Conservation (phyloP, 2,888 invertebrate genomes). For the Oxyscelio sp. region DNA sequence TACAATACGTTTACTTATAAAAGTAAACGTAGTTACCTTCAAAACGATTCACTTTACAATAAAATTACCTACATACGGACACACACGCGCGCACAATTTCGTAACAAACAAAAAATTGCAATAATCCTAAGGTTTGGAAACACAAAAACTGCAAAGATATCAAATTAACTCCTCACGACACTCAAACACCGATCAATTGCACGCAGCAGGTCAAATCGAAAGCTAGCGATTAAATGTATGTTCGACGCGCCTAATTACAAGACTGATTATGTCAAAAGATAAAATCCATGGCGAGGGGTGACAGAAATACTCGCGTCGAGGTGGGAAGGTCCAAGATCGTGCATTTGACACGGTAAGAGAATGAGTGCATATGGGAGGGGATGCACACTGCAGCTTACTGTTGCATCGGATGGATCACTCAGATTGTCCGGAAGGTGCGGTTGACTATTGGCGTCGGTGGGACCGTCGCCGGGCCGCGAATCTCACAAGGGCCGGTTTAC, state of each 20-base stretch:
- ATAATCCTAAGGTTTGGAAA: too few species aligned
- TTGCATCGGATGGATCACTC: too few species aligned
- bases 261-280: conserved; percentile 82
- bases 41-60: too few species aligned
- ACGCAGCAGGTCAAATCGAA: conserved; percentile 28
- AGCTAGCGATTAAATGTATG: conserved; percentile 33
- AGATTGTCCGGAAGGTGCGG: too few species aligned
- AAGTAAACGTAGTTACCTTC: too few species aligned
- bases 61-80: too few species aligned
- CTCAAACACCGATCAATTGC: background rate
- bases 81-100: too few species aligned
- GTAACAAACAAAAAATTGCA: too few species aligned
- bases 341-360: conserved; percentile 35
- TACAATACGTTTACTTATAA: too few species aligned
- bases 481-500: conserved; percentile 89
- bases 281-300: conserved; percentile 74
- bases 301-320: conserved; percentile 75
- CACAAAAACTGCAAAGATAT: too few species aligned
- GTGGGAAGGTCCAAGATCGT: conserved; percentile 78
- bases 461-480: conserved; percentile 86
- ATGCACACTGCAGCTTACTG: conserved; percentile 63
- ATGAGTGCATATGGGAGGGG: conserved; percentile 71
- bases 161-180: too few species aligned
- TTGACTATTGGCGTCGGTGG: conserved; percentile 87
- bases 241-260: conserved; percentile 82